phyloP scores from a whole-genome alignment of 2,797 vertebrate species.

The Morus bassanus region DNA sequence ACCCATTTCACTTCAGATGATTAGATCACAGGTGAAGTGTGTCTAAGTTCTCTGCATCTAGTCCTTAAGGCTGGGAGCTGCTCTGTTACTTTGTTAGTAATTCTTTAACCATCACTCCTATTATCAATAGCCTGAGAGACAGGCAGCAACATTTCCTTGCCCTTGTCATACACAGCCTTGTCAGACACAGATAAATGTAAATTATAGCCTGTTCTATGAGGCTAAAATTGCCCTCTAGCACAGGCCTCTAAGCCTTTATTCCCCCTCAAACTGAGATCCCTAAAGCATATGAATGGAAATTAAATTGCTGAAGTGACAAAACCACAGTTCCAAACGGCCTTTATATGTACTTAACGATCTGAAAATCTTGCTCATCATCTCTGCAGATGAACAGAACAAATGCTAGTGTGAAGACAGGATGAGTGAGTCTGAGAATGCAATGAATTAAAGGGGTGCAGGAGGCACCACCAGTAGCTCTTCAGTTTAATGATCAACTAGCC shows the following conservation, averaged over 20 bases:
- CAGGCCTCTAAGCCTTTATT: background rate
- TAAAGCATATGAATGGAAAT: background rate
- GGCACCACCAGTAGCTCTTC: background rate
- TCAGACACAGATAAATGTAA: background rate
- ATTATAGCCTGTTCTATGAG: background rate
- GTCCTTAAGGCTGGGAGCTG: background rate
- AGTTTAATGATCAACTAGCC: background rate
- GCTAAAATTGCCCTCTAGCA: background rate
- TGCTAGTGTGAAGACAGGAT: background rate
- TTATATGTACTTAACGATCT: background rate
- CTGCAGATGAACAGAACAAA: background rate
- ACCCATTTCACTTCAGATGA: background rate
- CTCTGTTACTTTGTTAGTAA: background rate
- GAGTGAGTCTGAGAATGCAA: background rate
- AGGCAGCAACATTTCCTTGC: background rate
- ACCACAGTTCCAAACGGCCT: background rate
- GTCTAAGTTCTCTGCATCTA: background rate
- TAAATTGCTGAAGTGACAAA: background rate
- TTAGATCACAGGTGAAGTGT: background rate
- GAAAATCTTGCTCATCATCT: background rate
- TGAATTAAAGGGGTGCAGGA: background rate
- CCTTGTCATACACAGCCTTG: background rate
- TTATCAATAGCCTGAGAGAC: background rate
- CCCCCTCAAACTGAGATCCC: background rate
- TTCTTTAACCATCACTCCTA: background rate